Evolutionary conservation across 2,113 vertebrate species (phyloP), one percentile per base, ranked within the genome.

Genomic region (Misgurnus anguillicaudatus): DNA sequence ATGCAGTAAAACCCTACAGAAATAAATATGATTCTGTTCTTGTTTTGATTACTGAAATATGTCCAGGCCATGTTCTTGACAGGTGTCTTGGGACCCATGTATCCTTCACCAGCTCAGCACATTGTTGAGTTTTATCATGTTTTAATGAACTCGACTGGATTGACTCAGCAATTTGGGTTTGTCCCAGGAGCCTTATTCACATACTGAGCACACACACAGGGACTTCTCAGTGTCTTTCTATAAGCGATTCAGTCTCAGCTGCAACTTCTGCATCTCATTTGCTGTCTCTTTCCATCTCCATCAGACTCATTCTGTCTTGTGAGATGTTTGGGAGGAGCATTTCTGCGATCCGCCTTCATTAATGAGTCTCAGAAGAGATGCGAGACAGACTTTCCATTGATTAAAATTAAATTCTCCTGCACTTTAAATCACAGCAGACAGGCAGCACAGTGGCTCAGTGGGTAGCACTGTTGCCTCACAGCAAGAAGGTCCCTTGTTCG

Each of bases 131-230:
- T 11, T 79, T 72, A 61, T 41, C 38, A 31, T 60, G 66, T 42
- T 68, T 70, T 83, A 83, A 83, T 71, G 48, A 79, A 48, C 58
- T 75, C 38, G 57, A 70, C 65, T 62, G 60, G 38, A 70, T 60
- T 75, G 69, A 69, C 47, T 82, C 70, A 79, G 64, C 17, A 9
- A 38, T 55, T 14, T 55, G 42, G 24, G 64, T 38, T 14, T 9
- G 64, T 75, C 69, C 16, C 69, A 45, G 60, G 53, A 42, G 69
- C 65, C 53, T 57, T 13, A 9, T 55, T 48, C 66, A 58, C 64
- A 77, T 6, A 66, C 48, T 42, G 38, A 68, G 24, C 24, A 38
- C 39, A 48, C 55, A 63, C 51, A 8, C 45, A 55, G 31, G 47
- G 61, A 65, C 58, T 19, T 57, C 45, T 7, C 17, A 24, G 19